phyloP scores from a whole-genome alignment of 2,797 vertebrate species.

The Streptopelia turtur region DNA sequence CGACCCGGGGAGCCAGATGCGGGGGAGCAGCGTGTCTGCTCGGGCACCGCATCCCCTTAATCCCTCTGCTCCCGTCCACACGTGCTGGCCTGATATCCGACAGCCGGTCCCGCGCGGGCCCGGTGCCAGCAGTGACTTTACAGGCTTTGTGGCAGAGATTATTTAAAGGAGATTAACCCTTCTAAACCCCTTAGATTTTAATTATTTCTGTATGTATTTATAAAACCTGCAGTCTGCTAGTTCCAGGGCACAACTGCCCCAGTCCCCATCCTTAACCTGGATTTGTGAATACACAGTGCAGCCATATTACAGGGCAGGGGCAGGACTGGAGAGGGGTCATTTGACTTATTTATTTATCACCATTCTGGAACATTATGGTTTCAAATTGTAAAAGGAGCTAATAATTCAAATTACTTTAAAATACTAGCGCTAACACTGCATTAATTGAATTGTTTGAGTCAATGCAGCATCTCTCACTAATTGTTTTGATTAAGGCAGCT shows the following conservation, averaged over 20 bases:
- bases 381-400: constrained; percentile 33
- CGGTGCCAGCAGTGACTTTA: constrained; percentile 82
- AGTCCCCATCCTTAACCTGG: constrained; percentile 75
- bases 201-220: constrained; percentile 96
- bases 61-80: constrained; percentile 52
- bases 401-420: constrained; percentile 12
- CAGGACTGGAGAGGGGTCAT: background rate
- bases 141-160: constrained; percentile 88
- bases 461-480: background rate
- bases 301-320: background rate
- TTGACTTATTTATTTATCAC: constrained; percentile 2
- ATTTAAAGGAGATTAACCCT: constrained; percentile 89
- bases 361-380: background rate
- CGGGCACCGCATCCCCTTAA: constrained; percentile 33
- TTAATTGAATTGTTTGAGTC: constrained; percentile 40
- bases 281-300: constrained; percentile 20
- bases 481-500: constrained; percentile 12
- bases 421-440: background rate
- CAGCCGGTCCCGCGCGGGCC: constrained; percentile 78
- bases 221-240: constrained; percentile 85
- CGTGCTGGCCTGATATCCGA: constrained; percentile 73
- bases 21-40: background rate
- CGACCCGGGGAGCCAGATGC: background rate
- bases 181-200: constrained; percentile 94
- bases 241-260: constrained; percentile 77